Evolutionary conservation across 64 coral and sea anemone genomes (phyloP).

Genomic region (Montipora sp.): DNA sequence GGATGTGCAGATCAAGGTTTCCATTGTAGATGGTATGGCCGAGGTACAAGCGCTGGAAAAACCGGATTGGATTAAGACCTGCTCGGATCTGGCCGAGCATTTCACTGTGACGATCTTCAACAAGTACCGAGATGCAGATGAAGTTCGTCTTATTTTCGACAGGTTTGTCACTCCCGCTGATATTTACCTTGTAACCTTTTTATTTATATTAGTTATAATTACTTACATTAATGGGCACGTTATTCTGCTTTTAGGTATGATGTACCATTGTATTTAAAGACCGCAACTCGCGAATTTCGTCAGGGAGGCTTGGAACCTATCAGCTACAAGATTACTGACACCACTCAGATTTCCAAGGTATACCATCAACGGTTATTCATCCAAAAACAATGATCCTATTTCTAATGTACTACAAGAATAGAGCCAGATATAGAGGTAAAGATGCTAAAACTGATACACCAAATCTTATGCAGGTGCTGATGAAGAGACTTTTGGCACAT

Average conservation of each 20-base stretch:
- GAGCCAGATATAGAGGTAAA: constrained; percentile 1
- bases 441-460: constrained; percentile 1
- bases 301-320: constrained; percentile 36
- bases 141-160: constrained; percentile 56
- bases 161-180: constrained; percentile 47
- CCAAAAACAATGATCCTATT: neutral
- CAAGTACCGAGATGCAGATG: constrained; percentile 62
- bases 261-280: constrained; percentile 53
- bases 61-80: constrained; percentile 66
- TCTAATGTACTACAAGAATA: neutral
- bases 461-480: neutral
- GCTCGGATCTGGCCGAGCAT: constrained; percentile 64
- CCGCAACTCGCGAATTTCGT: constrained; percentile 20
- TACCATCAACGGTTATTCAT: neutral
- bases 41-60: constrained; percentile 64
- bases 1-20: constrained; percentile 24
- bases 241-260: constrained; percentile 56
- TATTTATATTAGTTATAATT: constrained; percentile 44
- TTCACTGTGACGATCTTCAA: constrained; percentile 46
- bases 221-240: constrained; percentile 44
- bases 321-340: constrained; percentile 53
- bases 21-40: constrained; percentile 71
- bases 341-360: constrained; percentile 45
- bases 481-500: constrained; percentile 3
- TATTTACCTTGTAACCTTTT: constrained; percentile 20